These are phyloP conservation scores for Ptychoptera contaminata DNA, from an alignment of 2,888 invertebrate species.

Conservation along the genomic window DNA sequence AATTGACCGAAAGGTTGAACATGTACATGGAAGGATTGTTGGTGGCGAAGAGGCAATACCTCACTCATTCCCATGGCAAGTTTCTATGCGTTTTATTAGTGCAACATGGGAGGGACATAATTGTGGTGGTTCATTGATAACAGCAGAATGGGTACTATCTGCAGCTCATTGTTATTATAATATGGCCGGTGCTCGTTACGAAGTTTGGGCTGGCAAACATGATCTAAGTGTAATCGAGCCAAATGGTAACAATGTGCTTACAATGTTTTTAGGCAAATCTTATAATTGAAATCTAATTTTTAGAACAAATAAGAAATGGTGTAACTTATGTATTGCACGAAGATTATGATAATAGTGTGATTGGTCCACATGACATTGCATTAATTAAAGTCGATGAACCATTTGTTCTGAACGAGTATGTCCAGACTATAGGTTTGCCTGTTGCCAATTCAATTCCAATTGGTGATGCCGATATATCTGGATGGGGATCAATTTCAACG, in stretches of 20 bases:
- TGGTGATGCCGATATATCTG: background rate
- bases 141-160: background rate
- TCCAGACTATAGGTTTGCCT: conserved; percentile 1
- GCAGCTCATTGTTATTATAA: conserved; percentile 1
- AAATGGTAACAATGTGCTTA: background rate
- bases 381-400: background rate
- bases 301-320: conserved; percentile 1
- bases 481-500: conserved; percentile 3
- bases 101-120: conserved; percentile 4
- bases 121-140: conserved; percentile 2
- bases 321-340: background rate
- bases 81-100: conserved; percentile 13
- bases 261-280: background rate
- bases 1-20: no score
- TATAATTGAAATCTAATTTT: background rate
- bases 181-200: background rate
- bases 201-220: conserved; percentile 19
- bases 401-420: background rate
- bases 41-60: conserved; percentile 11
- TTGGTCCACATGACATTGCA: conserved; percentile 2
- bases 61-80: conserved; percentile 18
- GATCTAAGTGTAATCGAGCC: conserved; percentile 9
- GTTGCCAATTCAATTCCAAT: background rate
- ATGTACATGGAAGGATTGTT: background rate
- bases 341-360: background rate